Conservation (phyloP, 1,140 invertebrate genomes). For the Drosophila melanica region DNA sequence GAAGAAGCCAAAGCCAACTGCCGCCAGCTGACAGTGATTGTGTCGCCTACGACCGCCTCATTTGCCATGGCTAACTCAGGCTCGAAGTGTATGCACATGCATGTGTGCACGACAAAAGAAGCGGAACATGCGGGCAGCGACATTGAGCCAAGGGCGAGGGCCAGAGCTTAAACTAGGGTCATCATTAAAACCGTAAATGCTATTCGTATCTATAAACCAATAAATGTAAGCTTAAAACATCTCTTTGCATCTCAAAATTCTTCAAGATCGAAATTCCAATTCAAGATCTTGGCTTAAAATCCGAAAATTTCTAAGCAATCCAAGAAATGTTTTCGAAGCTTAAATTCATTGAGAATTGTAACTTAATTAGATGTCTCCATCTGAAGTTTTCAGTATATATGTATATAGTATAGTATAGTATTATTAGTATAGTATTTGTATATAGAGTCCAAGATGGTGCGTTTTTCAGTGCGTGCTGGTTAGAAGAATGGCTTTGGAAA, state of each 20-base stretch:
- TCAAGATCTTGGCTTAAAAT: too few species aligned
- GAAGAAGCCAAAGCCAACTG: conserved; percentile 33
- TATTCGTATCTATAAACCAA: background rate
- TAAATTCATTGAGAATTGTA: too few species aligned
- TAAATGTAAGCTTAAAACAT: too few species aligned
- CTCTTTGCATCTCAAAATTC: too few species aligned
- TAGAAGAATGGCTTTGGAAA: conserved; percentile 7
- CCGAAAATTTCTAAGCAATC: too few species aligned
- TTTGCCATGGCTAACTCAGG: conserved; percentile 23
- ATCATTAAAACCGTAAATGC: background rate
- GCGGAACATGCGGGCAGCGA: conserved; percentile 59
- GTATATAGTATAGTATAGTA: too few species aligned
- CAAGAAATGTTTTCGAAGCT: too few species aligned
- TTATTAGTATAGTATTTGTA: too few species aligned
- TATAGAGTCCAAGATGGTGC: background rate
- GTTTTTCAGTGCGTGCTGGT: conserved; percentile 32
- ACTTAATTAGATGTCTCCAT: too few species aligned
- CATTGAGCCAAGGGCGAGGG: conserved; percentile 54
- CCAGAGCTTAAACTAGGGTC: conserved; percentile 27
- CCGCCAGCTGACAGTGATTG: conserved; percentile 63
- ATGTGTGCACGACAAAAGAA: background rate
- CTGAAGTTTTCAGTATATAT: too few species aligned
- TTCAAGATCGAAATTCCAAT: too few species aligned
- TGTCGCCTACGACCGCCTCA: conserved; percentile 72
- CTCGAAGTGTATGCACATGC: conserved; percentile 6